These are phyloP conservation scores for Entomyzon cyanotis DNA, from an alignment of 2,113 vertebrate species.

Conservation along the genomic window DNA sequence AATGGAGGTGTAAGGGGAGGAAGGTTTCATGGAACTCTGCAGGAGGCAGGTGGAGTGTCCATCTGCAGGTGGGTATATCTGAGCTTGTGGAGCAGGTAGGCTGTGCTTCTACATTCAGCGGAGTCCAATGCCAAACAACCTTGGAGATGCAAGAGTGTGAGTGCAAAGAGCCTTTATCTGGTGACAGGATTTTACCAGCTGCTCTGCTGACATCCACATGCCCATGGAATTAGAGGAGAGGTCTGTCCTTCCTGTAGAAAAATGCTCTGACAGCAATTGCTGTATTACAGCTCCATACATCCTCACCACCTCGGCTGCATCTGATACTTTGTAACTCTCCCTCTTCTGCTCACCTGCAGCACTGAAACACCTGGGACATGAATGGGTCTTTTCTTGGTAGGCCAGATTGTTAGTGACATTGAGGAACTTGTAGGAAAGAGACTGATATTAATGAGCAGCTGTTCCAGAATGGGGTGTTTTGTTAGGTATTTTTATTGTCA, in stretches of 20 bases:
- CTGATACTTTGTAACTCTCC: not conserved
- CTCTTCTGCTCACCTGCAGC: not conserved
- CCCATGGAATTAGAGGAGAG: not conserved
- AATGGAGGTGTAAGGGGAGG: not conserved
- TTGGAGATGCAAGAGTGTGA: not conserved
- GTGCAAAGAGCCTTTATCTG: not conserved
- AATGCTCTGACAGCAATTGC: accelerated
- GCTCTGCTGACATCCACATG: not conserved
- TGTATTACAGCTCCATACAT: not conserved
- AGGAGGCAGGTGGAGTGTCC: not conserved
- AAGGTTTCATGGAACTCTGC: not conserved
- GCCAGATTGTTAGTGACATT: not conserved
- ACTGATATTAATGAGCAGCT: not conserved
- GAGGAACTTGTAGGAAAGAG: not conserved
- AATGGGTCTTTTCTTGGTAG: accelerated
- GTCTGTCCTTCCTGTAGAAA: not conserved
- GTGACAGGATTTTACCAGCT: not conserved
- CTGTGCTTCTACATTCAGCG: not conserved
- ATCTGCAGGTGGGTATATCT: not conserved
- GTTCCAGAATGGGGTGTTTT: not conserved
- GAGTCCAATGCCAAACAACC: not conserved
- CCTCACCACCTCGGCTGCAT: not conserved
- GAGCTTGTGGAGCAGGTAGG: not conserved
- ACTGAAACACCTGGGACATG: not conserved
- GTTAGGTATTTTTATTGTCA: not conserved